Evolutionary conservation across 1,140 invertebrate species (phyloP).

Genomic region (Stegodyphus mimosarum): DNA sequence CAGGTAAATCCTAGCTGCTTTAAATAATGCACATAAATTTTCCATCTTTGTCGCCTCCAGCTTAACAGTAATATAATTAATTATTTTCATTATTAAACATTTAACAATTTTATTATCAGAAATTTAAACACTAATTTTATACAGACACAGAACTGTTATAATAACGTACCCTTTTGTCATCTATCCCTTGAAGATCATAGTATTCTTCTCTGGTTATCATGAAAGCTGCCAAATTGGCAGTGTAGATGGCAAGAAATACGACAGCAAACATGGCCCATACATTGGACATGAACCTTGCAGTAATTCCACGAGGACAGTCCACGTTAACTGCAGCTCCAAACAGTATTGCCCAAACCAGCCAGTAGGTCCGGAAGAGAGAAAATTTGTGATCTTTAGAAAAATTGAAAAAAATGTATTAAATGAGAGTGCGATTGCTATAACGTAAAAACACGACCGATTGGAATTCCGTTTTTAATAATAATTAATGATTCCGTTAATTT

Average conservation of each 20-base stretch:
- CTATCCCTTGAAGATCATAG: slow-evolving; percentile 91
- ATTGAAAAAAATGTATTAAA: slow-evolving; percentile 2
- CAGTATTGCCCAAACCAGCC: slow-evolving; percentile 99
- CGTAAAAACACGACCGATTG: background rate
- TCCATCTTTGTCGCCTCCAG: no score
- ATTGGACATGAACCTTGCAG: slow-evolving; percentile 93
- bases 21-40: no score
- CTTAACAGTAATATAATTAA: no score
- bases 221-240: slow-evolving; percentile 97
- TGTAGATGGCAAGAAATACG: slow-evolving; percentile 92
- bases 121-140: no score
- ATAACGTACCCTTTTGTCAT: slow-evolving; percentile 79
- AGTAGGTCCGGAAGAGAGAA: slow-evolving; percentile 95
- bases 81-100: no score
- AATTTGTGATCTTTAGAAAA: slow-evolving; percentile 77
- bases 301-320: slow-evolving; percentile 93
- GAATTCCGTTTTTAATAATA: background rate
- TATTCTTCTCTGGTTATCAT: slow-evolving; percentile 99
- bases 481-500: no score
- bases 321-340: slow-evolving; percentile 97
- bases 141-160: no score
- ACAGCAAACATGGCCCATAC: slow-evolving; percentile 98
- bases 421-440: background rate
- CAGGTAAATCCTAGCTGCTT: no score
- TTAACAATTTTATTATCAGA: no score